Evolutionary conservation across 2,797 vertebrate species (phyloP).

Genomic region (Lophius americanus): DNA sequence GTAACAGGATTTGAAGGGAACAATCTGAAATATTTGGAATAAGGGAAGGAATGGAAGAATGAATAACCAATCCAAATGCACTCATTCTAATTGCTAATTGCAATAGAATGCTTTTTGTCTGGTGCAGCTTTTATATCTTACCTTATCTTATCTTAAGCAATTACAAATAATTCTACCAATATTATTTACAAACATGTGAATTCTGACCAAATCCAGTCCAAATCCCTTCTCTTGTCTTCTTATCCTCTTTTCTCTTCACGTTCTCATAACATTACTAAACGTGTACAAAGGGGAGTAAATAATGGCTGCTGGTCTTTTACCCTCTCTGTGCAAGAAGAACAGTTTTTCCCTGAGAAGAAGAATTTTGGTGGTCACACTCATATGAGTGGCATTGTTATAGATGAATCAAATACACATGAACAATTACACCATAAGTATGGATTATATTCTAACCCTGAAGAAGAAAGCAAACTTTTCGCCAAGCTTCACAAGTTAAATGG

Average conservation of each 20-base stretch:
- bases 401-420: neutral
- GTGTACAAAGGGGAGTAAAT: neutral
- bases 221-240: neutral
- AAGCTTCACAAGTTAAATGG: neutral
- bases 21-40: conserved; percentile 3
- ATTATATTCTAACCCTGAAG: neutral
- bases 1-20: conserved; percentile 36
- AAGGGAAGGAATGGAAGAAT: conserved; percentile 4
- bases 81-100: neutral
- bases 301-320: neutral
- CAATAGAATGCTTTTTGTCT: neutral
- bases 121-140: neutral
- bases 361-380: conserved; percentile 6
- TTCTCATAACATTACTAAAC: neutral
- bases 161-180: neutral
- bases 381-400: neutral
- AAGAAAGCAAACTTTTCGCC: neutral
- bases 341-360: neutral
- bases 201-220: neutral
- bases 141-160: neutral
- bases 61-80: neutral
- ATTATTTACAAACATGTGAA: neutral
- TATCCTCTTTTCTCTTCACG: too few species aligned
- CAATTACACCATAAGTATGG: neutral
- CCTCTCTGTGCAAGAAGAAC: conserved; percentile 4